Percentiles rank a stretch among this genome's conserved stretches.
Evolutionary conservation across 2,797 vertebrate genomes (phyloP).

Genomic region (Clarias platycephalus): DNA sequence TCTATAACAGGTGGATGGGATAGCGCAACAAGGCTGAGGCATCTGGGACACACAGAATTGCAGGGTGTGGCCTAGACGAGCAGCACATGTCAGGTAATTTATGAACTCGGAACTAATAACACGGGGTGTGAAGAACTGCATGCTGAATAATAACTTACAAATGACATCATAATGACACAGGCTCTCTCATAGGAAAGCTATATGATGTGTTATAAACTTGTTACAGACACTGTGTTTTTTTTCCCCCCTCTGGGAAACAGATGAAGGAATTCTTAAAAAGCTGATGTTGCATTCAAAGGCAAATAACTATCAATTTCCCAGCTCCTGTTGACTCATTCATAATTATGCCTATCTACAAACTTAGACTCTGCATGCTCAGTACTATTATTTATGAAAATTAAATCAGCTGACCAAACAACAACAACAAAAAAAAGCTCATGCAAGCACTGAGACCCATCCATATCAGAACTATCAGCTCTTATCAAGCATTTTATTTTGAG

Average conservation of each 20-base stretch:
- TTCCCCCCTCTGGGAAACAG: background rate
- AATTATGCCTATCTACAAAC: background rate
- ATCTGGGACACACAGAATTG: background rate
- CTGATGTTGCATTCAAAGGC: background rate
- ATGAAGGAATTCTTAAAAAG: background rate
- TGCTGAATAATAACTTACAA: background rate
- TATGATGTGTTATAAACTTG: background rate
- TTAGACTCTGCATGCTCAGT: background rate
- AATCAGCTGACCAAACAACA: background rate
- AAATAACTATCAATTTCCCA: background rate
- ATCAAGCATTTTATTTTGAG: background rate
- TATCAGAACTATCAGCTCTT: background rate
- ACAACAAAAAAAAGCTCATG: background rate
- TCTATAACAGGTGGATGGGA: background rate
- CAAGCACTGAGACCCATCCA: background rate
- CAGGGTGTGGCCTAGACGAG: background rate
- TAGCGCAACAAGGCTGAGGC: background rate
- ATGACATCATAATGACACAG: background rate
- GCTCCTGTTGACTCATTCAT: background rate
- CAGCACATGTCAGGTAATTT: background rate
- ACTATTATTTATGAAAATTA: background rate
- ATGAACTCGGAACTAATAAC: background rate
- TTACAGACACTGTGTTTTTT: background rate
- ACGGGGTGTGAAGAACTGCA: background rate
- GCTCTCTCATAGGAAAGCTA: background rate